Evolutionary conservation across 2,113 vertebrate genomes (phyloP).

Genomic region (Ammodytes marinus): DNA sequence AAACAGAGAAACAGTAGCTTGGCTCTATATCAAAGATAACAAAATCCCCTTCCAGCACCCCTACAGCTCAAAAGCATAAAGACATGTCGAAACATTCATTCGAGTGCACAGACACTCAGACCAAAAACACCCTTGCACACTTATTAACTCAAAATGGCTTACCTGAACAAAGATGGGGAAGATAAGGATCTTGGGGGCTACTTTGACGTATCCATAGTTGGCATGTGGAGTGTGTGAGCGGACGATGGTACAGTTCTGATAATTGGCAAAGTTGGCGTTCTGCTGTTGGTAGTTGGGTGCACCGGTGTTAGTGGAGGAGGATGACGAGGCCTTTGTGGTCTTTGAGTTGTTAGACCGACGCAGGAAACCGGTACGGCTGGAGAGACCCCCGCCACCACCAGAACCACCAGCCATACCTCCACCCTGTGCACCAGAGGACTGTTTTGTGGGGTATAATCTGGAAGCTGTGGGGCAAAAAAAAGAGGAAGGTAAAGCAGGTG

Average conservation of each 20-base stretch:
- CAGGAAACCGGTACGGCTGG: slow-evolving; percentile 88
- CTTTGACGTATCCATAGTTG: slow-evolving; percentile 91
- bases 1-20: neutral
- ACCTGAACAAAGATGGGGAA: slow-evolving; percentile 97
- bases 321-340: slow-evolving; percentile 60
- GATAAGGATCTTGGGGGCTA: slow-evolving; percentile 93
- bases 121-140: neutral
- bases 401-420: slow-evolving; percentile 28
- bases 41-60: too few relatives aligned
- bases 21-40: neutral
- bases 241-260: slow-evolving; percentile 93
- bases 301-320: slow-evolving; percentile 72
- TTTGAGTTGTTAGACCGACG: slow-evolving; percentile 82
- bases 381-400: slow-evolving; percentile 51
- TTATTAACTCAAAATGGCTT: neutral
- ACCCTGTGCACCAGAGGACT: slow-evolving; percentile 59
- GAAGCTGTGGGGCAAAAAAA: slow-evolving; percentile 48
- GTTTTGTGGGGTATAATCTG: slow-evolving; percentile 76
- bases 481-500: neutral
- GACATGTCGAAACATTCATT: too few relatives aligned
- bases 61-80: too few relatives aligned
- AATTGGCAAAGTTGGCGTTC: slow-evolving; percentile 86
- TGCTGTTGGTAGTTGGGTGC: slow-evolving; percentile 81
- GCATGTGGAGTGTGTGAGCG: slow-evolving; percentile 88
- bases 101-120: neutral